phyloP scores from a whole-genome alignment of 1,140 invertebrate genomes.

The Drosophila tsacasi region DNA sequence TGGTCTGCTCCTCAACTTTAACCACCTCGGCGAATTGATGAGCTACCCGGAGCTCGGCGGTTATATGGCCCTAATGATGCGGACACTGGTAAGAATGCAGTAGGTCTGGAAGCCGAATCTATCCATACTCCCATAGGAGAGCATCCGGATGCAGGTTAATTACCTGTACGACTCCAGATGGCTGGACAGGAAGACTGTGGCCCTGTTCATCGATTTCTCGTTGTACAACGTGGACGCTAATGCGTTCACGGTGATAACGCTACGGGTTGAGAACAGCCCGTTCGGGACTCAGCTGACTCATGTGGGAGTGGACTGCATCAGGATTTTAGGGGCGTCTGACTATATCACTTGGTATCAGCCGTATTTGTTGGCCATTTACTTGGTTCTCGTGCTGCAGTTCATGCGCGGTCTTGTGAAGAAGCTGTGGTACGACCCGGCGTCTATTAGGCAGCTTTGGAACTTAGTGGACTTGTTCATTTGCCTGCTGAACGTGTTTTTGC shows the following conservation, averaged over 20 bases:
- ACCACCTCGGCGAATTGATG: constrained; percentile 16
- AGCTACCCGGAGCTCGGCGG: constrained; percentile 44
- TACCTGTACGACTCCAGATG: constrained; percentile 50
- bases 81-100: neutral
- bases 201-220: constrained; percentile 70
- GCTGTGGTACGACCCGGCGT: constrained; percentile 43
- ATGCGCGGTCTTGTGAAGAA: constrained; percentile 28
- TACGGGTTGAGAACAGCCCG: constrained; percentile 55
- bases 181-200: constrained; percentile 43
- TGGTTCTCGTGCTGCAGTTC: constrained; percentile 54
- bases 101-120: neutral
- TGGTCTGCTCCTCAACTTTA: constrained; percentile 9
- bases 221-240: constrained; percentile 65
- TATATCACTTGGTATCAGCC: neutral
- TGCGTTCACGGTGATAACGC: constrained; percentile 43
- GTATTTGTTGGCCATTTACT: constrained; percentile 18
- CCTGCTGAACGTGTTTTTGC: constrained; percentile 33
- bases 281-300: constrained; percentile 38
- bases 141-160: constrained; percentile 39
- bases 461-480: constrained; percentile 59
- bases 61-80: constrained; percentile 52
- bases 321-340: constrained; percentile 29
- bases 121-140: neutral
- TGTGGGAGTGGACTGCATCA: constrained; percentile 12
- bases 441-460: constrained; percentile 50